These are phyloP conservation scores for Lerista edwardsae DNA, from an alignment of 2,797 vertebrate genomes.

Conservation along the genomic window DNA sequence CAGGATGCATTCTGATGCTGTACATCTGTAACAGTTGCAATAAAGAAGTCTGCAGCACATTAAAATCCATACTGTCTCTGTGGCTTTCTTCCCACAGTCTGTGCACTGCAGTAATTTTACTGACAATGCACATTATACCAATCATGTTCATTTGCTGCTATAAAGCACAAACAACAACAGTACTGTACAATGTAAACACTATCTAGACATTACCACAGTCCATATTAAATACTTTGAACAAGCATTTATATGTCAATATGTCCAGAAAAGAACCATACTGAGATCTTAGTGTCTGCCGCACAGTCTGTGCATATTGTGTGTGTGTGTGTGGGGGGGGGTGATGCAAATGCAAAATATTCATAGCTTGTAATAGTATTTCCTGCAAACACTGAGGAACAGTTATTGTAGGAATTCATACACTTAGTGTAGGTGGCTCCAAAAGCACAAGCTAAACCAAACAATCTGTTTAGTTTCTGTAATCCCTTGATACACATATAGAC, in stretches of 20 bases:
- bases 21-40: background rate
- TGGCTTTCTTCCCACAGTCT: constrained; percentile 15
- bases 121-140: background rate
- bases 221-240: background rate
- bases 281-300: background rate
- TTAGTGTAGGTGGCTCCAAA: constrained; percentile 23
- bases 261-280: background rate
- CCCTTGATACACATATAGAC: background rate
- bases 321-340: too few relatives aligned
- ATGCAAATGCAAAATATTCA: background rate
- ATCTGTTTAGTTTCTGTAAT: background rate
- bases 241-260: too few relatives aligned
- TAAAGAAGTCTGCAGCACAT: background rate
- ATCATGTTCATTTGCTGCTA: background rate
- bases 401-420: constrained; percentile 11
- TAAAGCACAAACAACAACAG: constrained; percentile 2
- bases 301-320: constrained; percentile 9
- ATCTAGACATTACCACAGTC: background rate
- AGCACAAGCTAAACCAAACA: constrained; percentile 15
- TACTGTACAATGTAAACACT: background rate
- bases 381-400: constrained; percentile 8
- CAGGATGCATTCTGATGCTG: constrained; percentile 2
- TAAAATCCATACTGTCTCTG: constrained; percentile 20
- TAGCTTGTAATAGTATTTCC: constrained; percentile 39
- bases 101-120: background rate